Percentiles rank a stretch among this genome's conserved stretches.
phyloP scores from a whole-genome alignment of 2,888 invertebrate species.

The Nomada ruficornis region DNA sequence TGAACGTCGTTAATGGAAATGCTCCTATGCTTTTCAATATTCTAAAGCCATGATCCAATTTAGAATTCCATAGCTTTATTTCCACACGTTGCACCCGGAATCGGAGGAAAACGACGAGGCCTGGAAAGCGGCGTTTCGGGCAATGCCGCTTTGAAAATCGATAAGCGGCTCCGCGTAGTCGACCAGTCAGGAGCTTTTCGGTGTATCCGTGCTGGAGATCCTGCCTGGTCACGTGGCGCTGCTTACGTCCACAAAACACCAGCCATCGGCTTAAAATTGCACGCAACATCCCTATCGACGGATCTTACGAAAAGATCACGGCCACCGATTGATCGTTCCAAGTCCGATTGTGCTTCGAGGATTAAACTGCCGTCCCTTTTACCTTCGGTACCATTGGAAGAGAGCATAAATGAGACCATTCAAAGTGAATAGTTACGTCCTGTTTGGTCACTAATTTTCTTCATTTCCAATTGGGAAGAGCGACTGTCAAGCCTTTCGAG shows the following conservation, averaged over 20 bases:
- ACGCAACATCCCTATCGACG: constrained; percentile 11
- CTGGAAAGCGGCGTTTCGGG: constrained; percentile 67
- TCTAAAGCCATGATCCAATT: constrained; percentile 16
- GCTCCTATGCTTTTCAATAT: background rate
- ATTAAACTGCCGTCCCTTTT: background rate
- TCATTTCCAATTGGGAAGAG: too few species aligned
- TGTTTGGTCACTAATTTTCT: too few species aligned
- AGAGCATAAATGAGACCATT: background rate
- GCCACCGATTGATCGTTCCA: constrained; percentile 2
- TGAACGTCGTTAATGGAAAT: background rate
- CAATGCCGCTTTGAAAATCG: constrained; percentile 76
- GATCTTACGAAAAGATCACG: constrained; percentile 17
- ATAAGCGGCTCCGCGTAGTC: constrained; percentile 74
- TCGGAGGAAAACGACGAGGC: constrained; percentile 52
- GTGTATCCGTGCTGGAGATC: constrained; percentile 70
- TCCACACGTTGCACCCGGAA: constrained; percentile 34
- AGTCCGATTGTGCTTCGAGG: background rate
- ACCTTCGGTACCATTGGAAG: background rate
- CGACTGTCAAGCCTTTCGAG: too few species aligned
- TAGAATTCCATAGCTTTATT: constrained; percentile 1
- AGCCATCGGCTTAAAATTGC: constrained; percentile 34
- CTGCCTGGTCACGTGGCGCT: constrained; percentile 66
- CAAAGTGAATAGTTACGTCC: background rate
- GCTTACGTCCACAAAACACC: constrained; percentile 65
- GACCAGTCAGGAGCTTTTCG: constrained; percentile 74